Base-by-base conservation (phyloP, 2,888 invertebrate genomes). In the Helicoverpa assulta region DNA sequence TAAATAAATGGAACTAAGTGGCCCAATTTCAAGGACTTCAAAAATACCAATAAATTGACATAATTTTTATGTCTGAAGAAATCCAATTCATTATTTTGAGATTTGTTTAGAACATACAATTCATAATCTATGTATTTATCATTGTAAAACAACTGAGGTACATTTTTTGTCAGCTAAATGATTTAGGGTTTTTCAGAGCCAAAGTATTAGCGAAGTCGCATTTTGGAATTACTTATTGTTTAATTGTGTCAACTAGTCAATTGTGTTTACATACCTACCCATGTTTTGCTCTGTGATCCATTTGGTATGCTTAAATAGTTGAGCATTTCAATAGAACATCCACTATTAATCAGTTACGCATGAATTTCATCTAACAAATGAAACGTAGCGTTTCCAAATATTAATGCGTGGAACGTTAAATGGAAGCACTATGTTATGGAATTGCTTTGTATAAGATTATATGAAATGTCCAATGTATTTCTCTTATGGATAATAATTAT, bases 291-390 rank as follows among this genome's bases (percentile, higher is more conserved):
- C 33, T 69, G n/a, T 76, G 55, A 18, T 29, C 51, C 58, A 53
- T 55, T 69, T 67, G 47, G 50, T 64, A 61, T 61, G 59, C 19
- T 43, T 29, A 29, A 53, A 54, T 59, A 50, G 62, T 59, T 66
- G 56, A 67, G 53, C 72, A 75, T 79, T 78, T 74, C 75, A 84
- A 84, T 81, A 68, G 74, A 62, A 66, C 57, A 53, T 70, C 67
- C 65, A 71, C 67, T 82, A 81, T 67, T 67, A 74, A 81, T 84
- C 70, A 72, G 63, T 73, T 67, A 77, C 65, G 69, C 67, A 72
- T 68, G 72, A 73, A 64, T 81, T 77, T 76, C 65, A 75, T 60
- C 63, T 67, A 65, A 72, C 67, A 65, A 80, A 68, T 73, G 63
- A 75, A 70, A 66, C 55, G 67, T 37, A 64, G 63, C 67, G 62